A percentile compares a stretch with the other conserved stretches of the same genome.
Evolutionary conservation across 1,140 invertebrate genomes (phyloP).

Genomic region (Trissolcus basalis): DNA sequence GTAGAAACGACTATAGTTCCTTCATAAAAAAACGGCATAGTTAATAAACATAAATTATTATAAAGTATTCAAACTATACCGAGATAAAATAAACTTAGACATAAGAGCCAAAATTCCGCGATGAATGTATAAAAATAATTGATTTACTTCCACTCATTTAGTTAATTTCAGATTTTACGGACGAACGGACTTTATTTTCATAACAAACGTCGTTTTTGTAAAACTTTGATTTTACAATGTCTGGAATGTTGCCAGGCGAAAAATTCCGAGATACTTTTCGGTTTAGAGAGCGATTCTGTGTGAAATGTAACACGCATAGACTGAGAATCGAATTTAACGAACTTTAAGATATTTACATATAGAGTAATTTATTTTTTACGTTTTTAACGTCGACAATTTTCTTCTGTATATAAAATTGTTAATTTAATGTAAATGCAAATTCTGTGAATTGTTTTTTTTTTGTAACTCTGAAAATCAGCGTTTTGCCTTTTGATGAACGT

Average conservation of each 20-base stretch:
- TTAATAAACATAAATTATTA: slow-evolving; percentile 47
- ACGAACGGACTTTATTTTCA: neutral
- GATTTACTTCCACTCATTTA: slow-evolving; percentile 1
- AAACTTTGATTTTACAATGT: neutral
- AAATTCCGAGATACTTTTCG: neutral
- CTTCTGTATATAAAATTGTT: neutral
- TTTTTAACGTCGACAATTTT: neutral
- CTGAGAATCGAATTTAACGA: slow-evolving; percentile 11
- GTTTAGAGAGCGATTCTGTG: neutral
- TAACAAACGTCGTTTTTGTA: slow-evolving; percentile 13
- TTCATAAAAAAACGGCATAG: slow-evolving; percentile 38
- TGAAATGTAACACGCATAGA: slow-evolving; percentile 5
- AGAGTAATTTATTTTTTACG: neutral
- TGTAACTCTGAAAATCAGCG: too few species aligned
- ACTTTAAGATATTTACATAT: neutral
- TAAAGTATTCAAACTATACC: slow-evolving; percentile 15
- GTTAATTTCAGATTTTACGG: neutral
- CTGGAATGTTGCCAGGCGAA: neutral
- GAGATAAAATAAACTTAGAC: slow-evolving; percentile 16
- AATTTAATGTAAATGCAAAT: too few species aligned
- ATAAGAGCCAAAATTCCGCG: slow-evolving; percentile 7
- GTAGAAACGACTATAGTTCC: slow-evolving; percentile 52
- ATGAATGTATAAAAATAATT: slow-evolving; percentile 10
- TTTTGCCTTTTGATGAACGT: too few species aligned
- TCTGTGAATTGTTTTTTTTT: too few species aligned